Conservation (phyloP, 2,113 vertebrate genomes). For the Sarotherodon lohbergeri region DNA sequence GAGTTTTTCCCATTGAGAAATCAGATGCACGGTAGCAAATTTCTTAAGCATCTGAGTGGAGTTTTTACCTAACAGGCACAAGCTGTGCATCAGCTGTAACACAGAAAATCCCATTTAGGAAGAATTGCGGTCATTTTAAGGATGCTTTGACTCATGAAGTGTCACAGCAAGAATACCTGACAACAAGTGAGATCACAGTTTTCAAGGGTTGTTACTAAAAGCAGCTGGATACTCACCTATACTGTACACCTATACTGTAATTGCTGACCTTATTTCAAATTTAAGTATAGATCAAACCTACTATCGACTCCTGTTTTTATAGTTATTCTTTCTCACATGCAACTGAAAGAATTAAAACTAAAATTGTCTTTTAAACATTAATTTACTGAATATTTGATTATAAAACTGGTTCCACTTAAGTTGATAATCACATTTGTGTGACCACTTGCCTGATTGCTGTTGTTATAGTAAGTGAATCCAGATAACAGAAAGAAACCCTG, state of each 20-base stretch:
- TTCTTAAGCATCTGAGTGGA: not conserved
- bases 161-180: not conserved
- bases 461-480: not conserved
- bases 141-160: constrained; percentile 7
- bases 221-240: not conserved
- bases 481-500: not conserved
- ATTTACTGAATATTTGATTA: not conserved
- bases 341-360: not conserved
- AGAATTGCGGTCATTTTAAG: not conserved
- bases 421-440: not conserved
- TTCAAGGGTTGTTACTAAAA: not conserved
- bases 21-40: not conserved
- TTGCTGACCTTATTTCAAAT: not conserved
- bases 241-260: not conserved
- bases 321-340: not conserved
- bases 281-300: not conserved
- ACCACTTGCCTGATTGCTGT: not conserved
- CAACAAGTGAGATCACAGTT: not conserved
- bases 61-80: not conserved
- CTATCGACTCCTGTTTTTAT: not conserved
- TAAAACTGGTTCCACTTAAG: not conserved
- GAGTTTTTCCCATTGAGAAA: not conserved
- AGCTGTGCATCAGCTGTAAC: not conserved
- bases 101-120: not conserved
- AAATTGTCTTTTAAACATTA: not conserved